Conservation (phyloP, 2,113 vertebrate species). For the Kryptolebias marmoratus region DNA sequence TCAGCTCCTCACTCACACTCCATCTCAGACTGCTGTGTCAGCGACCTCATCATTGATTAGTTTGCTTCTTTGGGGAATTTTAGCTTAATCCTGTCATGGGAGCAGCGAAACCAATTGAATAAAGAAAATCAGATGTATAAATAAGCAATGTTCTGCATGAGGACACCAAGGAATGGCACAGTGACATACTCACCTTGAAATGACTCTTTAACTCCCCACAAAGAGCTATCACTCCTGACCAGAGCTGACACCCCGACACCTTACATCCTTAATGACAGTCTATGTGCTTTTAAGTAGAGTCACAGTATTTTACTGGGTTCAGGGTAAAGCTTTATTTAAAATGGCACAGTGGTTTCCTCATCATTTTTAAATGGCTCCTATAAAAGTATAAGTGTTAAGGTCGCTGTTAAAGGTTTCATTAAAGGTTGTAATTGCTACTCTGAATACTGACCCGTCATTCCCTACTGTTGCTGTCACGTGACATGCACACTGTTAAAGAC, state of each 20-base stretch:
- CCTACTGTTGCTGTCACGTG: constrained; percentile 34
- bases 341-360: constrained; percentile 47
- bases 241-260: constrained; percentile 30
- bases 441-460: constrained; percentile 51
- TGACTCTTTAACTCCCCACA: constrained; percentile 45
- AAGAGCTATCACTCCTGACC: constrained; percentile 48
- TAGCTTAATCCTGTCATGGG: constrained; percentile 40
- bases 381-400: constrained; percentile 73
- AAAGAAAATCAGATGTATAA: constrained; percentile 77
- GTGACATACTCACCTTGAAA: constrained; percentile 76
- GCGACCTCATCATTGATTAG: constrained; percentile 70
- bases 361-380: constrained; percentile 65
- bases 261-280: constrained; percentile 54
- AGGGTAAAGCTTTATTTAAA: constrained; percentile 22
- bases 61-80: constrained; percentile 66
- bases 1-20: constrained; percentile 44
- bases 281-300: constrained; percentile 59
- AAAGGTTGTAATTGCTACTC: constrained; percentile 63
- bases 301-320: constrained; percentile 18
- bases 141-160: constrained; percentile 76
- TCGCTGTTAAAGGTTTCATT: constrained; percentile 70
- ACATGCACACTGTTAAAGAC: not conserved
- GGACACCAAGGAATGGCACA: constrained; percentile 49
- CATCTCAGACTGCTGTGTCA: constrained; percentile 54
- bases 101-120: constrained; percentile 74